Percentiles rank a stretch among this genome's conserved stretches.
phyloP scores from a whole-genome alignment of 2,888 invertebrate species.

The Dugesia japonica region DNA sequence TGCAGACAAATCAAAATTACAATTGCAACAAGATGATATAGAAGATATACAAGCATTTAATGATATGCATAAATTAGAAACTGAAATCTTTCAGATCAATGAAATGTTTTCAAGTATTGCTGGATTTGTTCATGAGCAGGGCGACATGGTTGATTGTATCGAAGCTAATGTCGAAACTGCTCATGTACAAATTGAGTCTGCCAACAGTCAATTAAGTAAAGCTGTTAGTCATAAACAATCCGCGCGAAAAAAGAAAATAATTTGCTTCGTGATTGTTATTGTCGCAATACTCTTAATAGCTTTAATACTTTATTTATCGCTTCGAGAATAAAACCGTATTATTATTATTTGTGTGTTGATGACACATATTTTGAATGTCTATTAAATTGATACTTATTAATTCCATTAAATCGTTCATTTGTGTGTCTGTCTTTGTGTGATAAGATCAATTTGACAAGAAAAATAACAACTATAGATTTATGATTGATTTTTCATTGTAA shows the following conservation, averaged over 20 bases:
- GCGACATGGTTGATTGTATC: neutral
- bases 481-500: too few species aligned
- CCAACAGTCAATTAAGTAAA: neutral
- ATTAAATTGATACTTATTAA: too few species aligned
- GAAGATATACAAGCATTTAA: neutral
- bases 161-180: neutral
- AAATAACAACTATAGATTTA: too few species aligned
- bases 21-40: neutral
- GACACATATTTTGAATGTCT: too few species aligned
- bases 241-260: neutral
- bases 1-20: neutral
- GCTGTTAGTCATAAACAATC: neutral
- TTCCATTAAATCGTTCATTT: too few species aligned
- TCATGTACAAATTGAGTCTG: neutral
- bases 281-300: neutral
- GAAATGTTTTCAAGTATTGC: neutral
- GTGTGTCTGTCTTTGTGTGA: too few species aligned
- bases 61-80: neutral
- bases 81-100: neutral
- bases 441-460: too few species aligned
- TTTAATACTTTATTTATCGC: neutral
- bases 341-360: too few species aligned
- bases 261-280: neutral
- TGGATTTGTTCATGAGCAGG: constrained; percentile 12
- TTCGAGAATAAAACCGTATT: neutral